phyloP scores from a whole-genome alignment of 2,113 vertebrate species.

The Sinocyclocheilus rhinocerous region DNA sequence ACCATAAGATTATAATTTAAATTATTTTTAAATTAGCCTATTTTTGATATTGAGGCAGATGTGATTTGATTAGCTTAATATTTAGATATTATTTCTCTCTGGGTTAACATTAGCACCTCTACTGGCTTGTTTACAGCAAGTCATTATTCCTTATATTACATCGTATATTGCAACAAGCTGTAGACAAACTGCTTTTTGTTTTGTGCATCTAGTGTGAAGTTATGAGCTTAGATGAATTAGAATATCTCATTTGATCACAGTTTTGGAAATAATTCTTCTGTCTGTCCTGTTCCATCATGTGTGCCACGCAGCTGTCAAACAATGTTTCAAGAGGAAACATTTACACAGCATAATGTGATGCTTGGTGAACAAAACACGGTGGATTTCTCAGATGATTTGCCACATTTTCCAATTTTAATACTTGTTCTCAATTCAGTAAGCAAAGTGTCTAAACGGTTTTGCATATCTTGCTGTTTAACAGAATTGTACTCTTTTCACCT shows the following conservation, averaged over 20 bases:
- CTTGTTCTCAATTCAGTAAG: slow-evolving; percentile 21
- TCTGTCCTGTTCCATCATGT: slow-evolving; percentile 20
- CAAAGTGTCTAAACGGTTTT: slow-evolving; percentile 28
- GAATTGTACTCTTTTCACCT: background rate
- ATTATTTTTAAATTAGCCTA: too few relatives aligned
- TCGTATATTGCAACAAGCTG: background rate
- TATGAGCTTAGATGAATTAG: slow-evolving; percentile 6
- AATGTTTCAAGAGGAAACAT: background rate
- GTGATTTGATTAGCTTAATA: background rate
- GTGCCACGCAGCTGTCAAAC: background rate
- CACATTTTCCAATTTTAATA: background rate
- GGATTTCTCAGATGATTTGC: slow-evolving; percentile 2
- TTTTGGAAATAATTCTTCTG: slow-evolving; percentile 20
- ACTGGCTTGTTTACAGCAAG: background rate
- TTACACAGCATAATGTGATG: background rate
- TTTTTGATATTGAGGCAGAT: background rate
- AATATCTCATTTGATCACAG: background rate
- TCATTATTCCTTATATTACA: background rate
- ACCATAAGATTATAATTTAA: too few relatives aligned
- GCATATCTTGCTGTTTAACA: background rate
- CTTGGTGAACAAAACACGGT: slow-evolving; percentile 1
- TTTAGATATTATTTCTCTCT: background rate
- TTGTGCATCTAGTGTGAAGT: background rate
- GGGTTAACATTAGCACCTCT: background rate
- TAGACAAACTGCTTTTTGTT: background rate